phyloP scores from a whole-genome alignment of 2,888 invertebrate genomes.

The Lacanobia oleracea region DNA sequence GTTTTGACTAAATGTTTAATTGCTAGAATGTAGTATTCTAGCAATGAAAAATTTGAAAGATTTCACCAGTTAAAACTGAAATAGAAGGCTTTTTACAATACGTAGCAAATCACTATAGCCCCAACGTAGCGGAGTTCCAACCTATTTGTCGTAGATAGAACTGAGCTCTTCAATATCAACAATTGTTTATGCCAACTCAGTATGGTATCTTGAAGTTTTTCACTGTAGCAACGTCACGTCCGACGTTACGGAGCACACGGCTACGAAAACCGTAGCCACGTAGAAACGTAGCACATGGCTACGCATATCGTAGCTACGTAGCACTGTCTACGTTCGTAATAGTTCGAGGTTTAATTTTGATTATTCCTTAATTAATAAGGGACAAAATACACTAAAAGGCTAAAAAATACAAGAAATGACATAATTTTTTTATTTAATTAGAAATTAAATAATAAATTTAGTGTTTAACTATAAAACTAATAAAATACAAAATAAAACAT shows the following conservation, averaged over 20 bases:
- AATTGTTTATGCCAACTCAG: conserved; percentile 35
- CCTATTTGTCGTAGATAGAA: not conserved
- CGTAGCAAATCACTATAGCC: too few relatives aligned
- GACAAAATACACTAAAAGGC: too few relatives aligned
- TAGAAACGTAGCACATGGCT: conserved; percentile 6
- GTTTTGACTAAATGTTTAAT: not conserved
- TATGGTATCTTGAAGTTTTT: conserved; percentile 22
- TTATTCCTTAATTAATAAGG: too few relatives aligned
- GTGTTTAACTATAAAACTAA: too few relatives aligned
- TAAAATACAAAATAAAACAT: too few relatives aligned
- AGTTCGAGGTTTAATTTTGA: not conserved
- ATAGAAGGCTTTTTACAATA: too few relatives aligned
- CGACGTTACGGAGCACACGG: conserved; percentile 23
- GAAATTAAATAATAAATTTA: too few relatives aligned
- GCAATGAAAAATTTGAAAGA: too few relatives aligned
- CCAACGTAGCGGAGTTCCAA: not conserved
- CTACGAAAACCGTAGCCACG: conserved; percentile 22
- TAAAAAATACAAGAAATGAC: too few relatives aligned
- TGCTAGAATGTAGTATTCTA: too few relatives aligned
- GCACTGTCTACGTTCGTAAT: not conserved
- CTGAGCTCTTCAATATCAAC: not conserved
- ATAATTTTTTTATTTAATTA: too few relatives aligned
- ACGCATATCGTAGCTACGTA: conserved; percentile 19
- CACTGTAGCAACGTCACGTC: conserved; percentile 19
- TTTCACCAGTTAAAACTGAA: too few relatives aligned